A percentile compares a stretch with the other conserved stretches of the same genome.
Conservation (phyloP, 2,797 vertebrate genomes). For the Simalia tracyae region DNA sequence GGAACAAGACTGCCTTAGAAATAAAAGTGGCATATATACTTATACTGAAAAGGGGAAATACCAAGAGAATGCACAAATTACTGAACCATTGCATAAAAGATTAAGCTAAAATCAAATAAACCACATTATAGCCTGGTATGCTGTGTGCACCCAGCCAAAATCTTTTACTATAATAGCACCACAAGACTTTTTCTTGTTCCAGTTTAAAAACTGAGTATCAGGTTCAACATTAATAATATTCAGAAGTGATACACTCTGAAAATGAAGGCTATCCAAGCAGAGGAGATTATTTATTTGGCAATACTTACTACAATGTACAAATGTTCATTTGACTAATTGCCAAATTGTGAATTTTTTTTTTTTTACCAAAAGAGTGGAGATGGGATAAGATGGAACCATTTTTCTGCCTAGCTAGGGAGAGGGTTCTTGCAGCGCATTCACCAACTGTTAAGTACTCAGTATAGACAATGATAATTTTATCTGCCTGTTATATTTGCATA, state of each 20-base stretch:
- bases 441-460: not conserved
- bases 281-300: not conserved
- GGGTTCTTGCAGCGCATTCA: not conserved
- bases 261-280: not conserved
- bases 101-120: not conserved
- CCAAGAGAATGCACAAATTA: not conserved
- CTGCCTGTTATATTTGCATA: not conserved
- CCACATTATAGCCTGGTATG: not conserved
- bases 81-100: not conserved
- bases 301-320: not conserved
- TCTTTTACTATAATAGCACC: not conserved
- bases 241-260: not conserved
- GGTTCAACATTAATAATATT: not conserved
- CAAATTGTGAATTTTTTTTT: not conserved
- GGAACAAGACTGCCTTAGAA: not conserved
- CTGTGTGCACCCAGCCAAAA: not conserved
- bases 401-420: not conserved
- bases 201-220: not conserved
- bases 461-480: fast-evolving
- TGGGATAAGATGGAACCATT: not conserved
- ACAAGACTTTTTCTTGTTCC: not conserved
- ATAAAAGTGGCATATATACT: not conserved
- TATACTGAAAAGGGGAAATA: not conserved
- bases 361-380: not conserved
- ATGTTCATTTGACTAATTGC: not conserved